These are phyloP conservation scores for Phrynocephalus versicolor DNA, from an alignment of 2,113 vertebrate species.

Conservation along the genomic window DNA sequence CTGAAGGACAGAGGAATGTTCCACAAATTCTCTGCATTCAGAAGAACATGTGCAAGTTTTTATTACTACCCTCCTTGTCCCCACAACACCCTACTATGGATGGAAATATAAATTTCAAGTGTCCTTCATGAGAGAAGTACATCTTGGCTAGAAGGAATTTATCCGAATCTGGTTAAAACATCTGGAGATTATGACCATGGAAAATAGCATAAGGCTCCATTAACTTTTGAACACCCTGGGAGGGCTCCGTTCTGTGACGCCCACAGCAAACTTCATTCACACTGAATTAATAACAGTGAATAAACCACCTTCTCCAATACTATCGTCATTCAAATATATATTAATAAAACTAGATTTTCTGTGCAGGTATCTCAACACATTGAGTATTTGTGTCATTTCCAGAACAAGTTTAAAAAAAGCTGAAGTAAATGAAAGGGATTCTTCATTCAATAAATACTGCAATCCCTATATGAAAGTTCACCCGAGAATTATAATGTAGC, in stretches of 20 bases:
- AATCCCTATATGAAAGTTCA: not conserved
- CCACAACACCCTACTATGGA: not conserved
- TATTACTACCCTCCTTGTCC: too few relatives aligned
- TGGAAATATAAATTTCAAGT: not conserved
- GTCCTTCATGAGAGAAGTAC: not conserved
- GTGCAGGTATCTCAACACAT: not conserved
- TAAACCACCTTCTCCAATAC: not conserved
- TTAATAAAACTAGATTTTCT: conserved; percentile 1
- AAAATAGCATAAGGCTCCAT: not conserved
- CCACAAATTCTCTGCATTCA: not conserved
- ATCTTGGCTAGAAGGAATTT: not conserved
- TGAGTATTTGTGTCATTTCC: not conserved
- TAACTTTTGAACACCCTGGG: not conserved
- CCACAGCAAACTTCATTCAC: not conserved
- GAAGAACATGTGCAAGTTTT: not conserved
- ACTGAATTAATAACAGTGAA: not conserved
- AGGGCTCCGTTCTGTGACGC: not conserved
- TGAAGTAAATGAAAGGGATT: not conserved
- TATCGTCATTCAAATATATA: not conserved
- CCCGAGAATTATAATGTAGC: not conserved
- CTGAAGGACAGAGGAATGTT: too few relatives aligned
- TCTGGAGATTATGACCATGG: not conserved
- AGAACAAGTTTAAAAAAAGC: not conserved
- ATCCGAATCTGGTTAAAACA: not conserved
- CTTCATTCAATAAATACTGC: not conserved